Base-by-base conservation (phyloP, 1,140 invertebrate genomes). In the Drosophila micromelanica region DNA sequence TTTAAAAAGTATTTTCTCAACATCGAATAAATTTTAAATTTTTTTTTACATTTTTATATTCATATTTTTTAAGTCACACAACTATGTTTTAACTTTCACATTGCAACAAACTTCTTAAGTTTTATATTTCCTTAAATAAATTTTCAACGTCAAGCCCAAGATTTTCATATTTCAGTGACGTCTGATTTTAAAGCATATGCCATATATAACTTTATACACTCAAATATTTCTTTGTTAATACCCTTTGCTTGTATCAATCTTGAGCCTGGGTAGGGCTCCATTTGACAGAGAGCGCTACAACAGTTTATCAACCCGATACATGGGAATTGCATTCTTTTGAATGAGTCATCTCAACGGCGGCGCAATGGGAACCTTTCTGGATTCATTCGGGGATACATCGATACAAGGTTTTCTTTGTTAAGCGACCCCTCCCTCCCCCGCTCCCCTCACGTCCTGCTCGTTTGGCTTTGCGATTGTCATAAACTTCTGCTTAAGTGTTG, bases 401-500 rank as follows among this genome's bases (percentile, higher is more conserved):
- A 67, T 38, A 57, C 52, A 65, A 51, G 52, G 69, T 57, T 57
- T 32, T 37, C 69, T 65, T 71, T 71, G 68, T 68, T 57, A 35
- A 32, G 32, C 35, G n/a, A 45, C 57, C 7, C 45, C 35, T 2
- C 32, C 32, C n/a, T n/a, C n/a, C n/a, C n/a, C n/a, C n/a, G n/a
- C n/a, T n/a, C n/a, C 32, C 32, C 6, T 8, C 2, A 8, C 7
- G 6, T 9, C 32, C 32, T 35, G 2, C 43, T 27, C 27, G 27
- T 37, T 62, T 62, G 32, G 35, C 35, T 45, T n/a, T 37, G 32
- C 32, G 37, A 65, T 72, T 72, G 69, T 72, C 62, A 72, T 72
- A 72, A 72, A 72, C 38, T 67, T 72, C 17, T 67, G 62, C 62
- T 72, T 72, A 72, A 72, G 62, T 72, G 68, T 65, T 56, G 51